These are phyloP conservation scores for Iselma pallidipennis DNA, from an alignment of 2,888 invertebrate species.

Conservation along the genomic window DNA sequence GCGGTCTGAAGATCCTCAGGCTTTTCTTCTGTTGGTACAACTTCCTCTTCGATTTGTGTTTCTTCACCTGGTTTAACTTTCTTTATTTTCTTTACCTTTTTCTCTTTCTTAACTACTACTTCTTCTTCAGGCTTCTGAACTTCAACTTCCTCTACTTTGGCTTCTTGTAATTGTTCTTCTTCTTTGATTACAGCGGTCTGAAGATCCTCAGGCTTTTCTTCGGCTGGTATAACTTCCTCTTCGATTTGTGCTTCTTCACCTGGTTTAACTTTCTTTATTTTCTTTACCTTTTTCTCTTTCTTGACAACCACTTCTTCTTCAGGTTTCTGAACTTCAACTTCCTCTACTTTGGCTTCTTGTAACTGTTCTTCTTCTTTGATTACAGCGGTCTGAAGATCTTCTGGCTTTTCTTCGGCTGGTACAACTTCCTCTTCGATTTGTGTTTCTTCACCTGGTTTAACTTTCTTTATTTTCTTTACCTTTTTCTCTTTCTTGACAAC, in stretches of 20 bases:
- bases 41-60: slow-evolving; percentile 40
- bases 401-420: slow-evolving; percentile 29
- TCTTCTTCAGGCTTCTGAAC: slow-evolving; percentile 43
- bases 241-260: slow-evolving; percentile 39
- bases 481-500: slow-evolving; percentile 45
- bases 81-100: slow-evolving; percentile 39
- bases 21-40: slow-evolving; percentile 29
- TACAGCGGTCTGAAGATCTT: slow-evolving; percentile 33
- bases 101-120: slow-evolving; percentile 50
- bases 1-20: slow-evolving; percentile 5
- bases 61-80: slow-evolving; percentile 39
- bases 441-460: slow-evolving; percentile 31
- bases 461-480: slow-evolving; percentile 36
- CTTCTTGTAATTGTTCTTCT: slow-evolving; percentile 35
- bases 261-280: slow-evolving; percentile 45
- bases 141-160: slow-evolving; percentile 31
- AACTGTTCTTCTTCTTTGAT: slow-evolving; percentile 42
- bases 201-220: slow-evolving; percentile 19
- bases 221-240: slow-evolving; percentile 33
- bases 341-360: slow-evolving; percentile 48
- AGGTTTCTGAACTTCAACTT: slow-evolving; percentile 34
- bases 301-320: slow-evolving; percentile 21
- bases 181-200: slow-evolving; percentile 29
- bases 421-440: too few species aligned
- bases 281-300: slow-evolving; percentile 33